A percentile compares a stretch with the other conserved stretches of the same genome.
These are phyloP conservation scores for Lathamus discolor DNA, from an alignment of 2,113 vertebrate genomes.

Conservation along the genomic window DNA sequence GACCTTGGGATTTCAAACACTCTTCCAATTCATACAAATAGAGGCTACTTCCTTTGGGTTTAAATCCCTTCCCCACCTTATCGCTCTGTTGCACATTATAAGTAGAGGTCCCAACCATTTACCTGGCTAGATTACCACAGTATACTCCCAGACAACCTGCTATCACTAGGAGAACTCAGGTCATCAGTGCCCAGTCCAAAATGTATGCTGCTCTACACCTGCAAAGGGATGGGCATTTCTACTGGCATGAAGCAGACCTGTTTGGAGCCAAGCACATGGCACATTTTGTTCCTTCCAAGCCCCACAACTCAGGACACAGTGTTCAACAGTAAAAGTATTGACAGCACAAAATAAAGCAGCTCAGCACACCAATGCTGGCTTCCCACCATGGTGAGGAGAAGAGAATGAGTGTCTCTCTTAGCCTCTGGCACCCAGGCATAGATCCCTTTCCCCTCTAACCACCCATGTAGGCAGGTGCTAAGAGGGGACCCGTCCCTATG, in stretches of 20 bases:
- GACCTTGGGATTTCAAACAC: not conserved
- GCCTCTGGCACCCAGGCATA: not conserved
- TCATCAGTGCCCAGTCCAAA: not conserved
- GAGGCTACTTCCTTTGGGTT: not conserved
- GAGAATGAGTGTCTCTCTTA: not conserved
- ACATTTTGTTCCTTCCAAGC: not conserved
- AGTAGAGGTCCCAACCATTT: not conserved
- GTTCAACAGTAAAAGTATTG: not conserved
- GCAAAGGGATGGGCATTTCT: not conserved
- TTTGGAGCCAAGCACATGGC: not conserved
- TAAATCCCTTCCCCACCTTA: not conserved
- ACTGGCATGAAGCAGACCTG: accelerated
- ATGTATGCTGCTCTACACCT: not conserved
- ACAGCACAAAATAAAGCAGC: not conserved
- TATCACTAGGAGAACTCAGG: not conserved
- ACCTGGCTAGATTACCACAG: not conserved
- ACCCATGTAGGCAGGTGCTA: not conserved
- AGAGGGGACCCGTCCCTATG: not conserved
- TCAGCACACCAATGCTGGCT: not conserved
- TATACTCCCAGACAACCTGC: not conserved
- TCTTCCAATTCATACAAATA: slow-evolving; percentile 1
- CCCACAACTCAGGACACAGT: not conserved
- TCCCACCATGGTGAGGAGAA: not conserved
- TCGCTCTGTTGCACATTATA: not conserved
- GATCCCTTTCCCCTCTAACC: not conserved